These are phyloP conservation scores for Sarcophaga peregrina DNA, from an alignment of 1,140 invertebrate species.

Conservation along the genomic window DNA sequence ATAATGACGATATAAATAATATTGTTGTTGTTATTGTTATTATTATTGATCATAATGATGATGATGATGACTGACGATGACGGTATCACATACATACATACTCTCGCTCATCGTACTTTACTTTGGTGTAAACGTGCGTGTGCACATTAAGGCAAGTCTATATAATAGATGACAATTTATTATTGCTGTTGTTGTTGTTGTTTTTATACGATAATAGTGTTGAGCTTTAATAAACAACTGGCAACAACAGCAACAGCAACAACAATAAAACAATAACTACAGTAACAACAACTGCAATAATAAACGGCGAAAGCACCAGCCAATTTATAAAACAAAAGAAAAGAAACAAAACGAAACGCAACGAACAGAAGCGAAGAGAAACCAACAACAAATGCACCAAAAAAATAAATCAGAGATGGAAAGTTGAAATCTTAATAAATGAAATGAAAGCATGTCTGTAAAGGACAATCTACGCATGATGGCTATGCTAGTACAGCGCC, in stretches of 20 bases:
- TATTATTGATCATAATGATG: too few relatives aligned
- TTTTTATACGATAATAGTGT: too few relatives aligned
- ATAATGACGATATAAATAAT: background rate
- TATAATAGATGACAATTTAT: background rate
- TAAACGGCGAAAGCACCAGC: conserved; percentile 31
- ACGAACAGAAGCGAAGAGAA: background rate
- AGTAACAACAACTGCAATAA: background rate
- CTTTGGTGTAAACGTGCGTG: too few relatives aligned
- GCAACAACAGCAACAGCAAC: background rate
- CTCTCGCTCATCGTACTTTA: too few relatives aligned
- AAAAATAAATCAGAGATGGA: conserved; percentile 1
- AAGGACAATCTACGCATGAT: too few relatives aligned
- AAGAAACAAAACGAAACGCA: background rate
- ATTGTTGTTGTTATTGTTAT: background rate
- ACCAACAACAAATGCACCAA: background rate
- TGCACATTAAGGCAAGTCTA: too few relatives aligned
- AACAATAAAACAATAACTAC: background rate
- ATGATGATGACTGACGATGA: background rate
- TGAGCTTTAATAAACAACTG: conserved; percentile 23
- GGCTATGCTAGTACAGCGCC: too few relatives aligned
- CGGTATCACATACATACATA: too few relatives aligned
- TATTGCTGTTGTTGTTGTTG: background rate
- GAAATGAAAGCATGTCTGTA: too few relatives aligned
- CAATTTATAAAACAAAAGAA: background rate
- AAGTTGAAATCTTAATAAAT: background rate